These are phyloP conservation scores for Tenodera sinensis DNA, from an alignment of 2,888 invertebrate genomes.

Conservation along the genomic window DNA sequence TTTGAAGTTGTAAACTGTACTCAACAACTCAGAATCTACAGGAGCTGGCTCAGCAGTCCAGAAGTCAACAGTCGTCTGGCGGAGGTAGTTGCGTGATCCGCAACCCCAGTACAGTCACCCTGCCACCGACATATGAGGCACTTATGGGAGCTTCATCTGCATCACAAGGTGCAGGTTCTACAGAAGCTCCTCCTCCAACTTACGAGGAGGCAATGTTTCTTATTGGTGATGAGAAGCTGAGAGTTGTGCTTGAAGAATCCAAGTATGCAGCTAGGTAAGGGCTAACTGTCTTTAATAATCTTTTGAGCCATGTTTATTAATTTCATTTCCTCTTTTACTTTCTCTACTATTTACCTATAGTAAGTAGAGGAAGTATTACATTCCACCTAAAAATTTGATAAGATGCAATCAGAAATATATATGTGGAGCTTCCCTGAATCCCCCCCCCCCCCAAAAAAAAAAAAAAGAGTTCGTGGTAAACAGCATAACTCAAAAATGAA, in stretches of 20 bases:
- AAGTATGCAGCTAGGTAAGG: constrained; percentile 24
- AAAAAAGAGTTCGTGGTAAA: too few species aligned
- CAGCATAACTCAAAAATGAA: too few species aligned
- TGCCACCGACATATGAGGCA: constrained; percentile 62
- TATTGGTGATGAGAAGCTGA: constrained; percentile 32
- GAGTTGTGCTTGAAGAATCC: constrained; percentile 26
- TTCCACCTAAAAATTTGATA: too few species aligned
- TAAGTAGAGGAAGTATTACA: too few species aligned
- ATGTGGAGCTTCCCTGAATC: too few species aligned
- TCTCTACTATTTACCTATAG: too few species aligned
- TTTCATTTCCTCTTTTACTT: background rate
- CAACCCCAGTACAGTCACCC: constrained; percentile 55
- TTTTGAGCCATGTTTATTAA: background rate
- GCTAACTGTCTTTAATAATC: background rate
- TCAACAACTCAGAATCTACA: constrained; percentile 33
- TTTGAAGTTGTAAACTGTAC: constrained; percentile 11
- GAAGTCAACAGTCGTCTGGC: constrained; percentile 46
- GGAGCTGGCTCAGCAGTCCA: constrained; percentile 34
- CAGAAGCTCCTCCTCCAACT: constrained; percentile 54
- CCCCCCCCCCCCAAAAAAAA: too few species aligned
- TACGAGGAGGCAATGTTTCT: constrained; percentile 59
- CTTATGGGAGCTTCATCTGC: constrained; percentile 48
- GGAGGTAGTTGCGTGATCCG: constrained; percentile 44
- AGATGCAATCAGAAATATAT: too few species aligned
- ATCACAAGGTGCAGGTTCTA: constrained; percentile 45